Base-by-base conservation (phyloP, 2,888 invertebrate genomes). In the Malacosoma neustria region DNA sequence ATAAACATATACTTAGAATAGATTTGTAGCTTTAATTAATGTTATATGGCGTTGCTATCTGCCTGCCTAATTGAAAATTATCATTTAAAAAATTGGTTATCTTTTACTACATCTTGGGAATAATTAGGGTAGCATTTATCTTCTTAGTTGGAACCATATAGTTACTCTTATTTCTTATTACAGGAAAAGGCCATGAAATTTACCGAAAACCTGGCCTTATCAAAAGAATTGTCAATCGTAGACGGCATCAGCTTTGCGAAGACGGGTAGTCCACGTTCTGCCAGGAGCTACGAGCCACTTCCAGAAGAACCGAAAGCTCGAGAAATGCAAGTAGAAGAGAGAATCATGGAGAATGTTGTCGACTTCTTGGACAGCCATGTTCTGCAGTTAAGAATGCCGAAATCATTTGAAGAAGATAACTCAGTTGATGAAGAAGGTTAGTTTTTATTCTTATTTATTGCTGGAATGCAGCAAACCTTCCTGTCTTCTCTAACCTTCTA, bases 171-270 rank as follows among this genome's bases (percentile, higher is more conserved):
- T 12, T 11, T 11, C 12, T 5, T 11, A 6, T 64, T 48, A 14
- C 75, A 85, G 85, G 85, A 84, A 64, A 85, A 84, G 48, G 82
- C 84, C 13, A 71, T 85, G 80, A 81, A 71, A 46, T 75, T 75
- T 41, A 77, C 84, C 4, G 85, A 85, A 45, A 85, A 84, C 47
- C 47, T 85, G 30, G 84, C 82, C 1, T 51, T 67, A n/a, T 71
- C 84, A 0, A 82, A 84, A 43, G 84, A 77, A 40, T 48, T 85
- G 14, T 73, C 61, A 14, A 45, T 84, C 0, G 59, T 71, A 3
- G 85, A 85, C 53, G 85, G 84, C 3, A 59, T 85, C n/a, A 64
- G 67, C 30, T 74, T 85, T 43, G 61, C 80, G 12, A 73, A 72
- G 30, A 77, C 79, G 1, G 85, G 82, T 0, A 79, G 73, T 30